Base-by-base conservation (phyloP, 2,113 vertebrate species). In the Motacilla tschutschensis region DNA sequence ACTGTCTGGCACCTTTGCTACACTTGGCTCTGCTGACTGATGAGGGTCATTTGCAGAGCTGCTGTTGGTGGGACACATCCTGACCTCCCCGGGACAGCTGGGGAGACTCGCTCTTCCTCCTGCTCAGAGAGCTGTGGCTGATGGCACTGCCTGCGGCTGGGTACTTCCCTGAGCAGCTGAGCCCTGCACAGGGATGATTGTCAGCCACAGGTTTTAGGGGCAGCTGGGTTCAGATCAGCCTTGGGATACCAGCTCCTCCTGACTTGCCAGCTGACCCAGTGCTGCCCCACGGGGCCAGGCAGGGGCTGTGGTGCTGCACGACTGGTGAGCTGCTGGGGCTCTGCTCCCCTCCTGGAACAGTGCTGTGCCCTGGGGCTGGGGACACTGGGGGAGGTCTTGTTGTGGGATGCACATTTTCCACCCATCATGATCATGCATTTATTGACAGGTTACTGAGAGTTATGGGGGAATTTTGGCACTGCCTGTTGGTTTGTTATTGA, bases 21-120 rank as follows among this genome's bases (percentile, higher is more conserved):
- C 26, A 3, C 59, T 84, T 8, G 0, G 35, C n/a, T 87, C 76
- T 80, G 6, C 60, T 93, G 88, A 87, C 51, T 77, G 73, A 91
- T 87, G 90, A 92, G 85, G 72, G 90, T 83, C 59, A 57, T 91
- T 92, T 93, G 64, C 72, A 85, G 64, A 79, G 58, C 67, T 81
- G 81, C 78, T 74, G 74, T 35, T 64, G 36, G 40, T 8, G 8
- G 66, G 38, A 84, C 58, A 48, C 50, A 31, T 71, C 66, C 57
- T 86, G 81, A 62, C 44, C 20, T 43, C 11, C 28, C 29, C 8
- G 2, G n/a, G 6, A 40, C 0, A 0, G 22, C 59, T 55, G 25
- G 9, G 13, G 28, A 43, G 53, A 24, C 44, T 83, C 1, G 0
- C 44, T 51, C 24, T 55, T 70, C 36, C 24, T 80, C 5, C 41